Evolutionary conservation across 2,113 vertebrate genomes (phyloP), one percentile per base, ranked within the genome.

Genomic region (Sylvicapra grimmia): DNA sequence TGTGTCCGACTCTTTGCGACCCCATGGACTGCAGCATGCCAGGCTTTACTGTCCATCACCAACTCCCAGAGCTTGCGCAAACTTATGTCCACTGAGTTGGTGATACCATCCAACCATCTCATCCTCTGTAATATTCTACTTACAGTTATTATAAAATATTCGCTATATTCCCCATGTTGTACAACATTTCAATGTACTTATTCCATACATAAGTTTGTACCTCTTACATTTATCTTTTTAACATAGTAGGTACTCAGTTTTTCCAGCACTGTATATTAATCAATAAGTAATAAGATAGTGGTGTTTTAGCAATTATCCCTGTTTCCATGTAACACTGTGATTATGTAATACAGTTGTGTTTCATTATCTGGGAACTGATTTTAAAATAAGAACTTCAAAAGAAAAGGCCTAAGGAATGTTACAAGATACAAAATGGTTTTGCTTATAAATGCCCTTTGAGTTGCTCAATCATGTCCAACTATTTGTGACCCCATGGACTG

Each of bases 301-400:
- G n/a, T 80, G 19, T 68, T 80, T 72, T 54, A 92, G 25, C 6
- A 86, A 72, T 65, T 91, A 61, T 96, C 59, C 59, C 49, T 68
- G 16, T 94, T 79, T 89, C 51, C 53, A 16, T 65, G 27, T n/a
- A 94, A 36, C 47, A 72, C 56, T 93, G 40, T 83, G 47, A 85
- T 87, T 92, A 89, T 47, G 58, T 84, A 93, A 90, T 58, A 84
- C 3, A 29, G 72, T 53, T 80, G 10, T 86, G 36, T 87, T 54
- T 56, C 72, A 63, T 47, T 94, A 87, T 65, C 86, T 90, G 49
- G 86, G 23, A 96, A 90, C 31, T 59, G 65, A 96, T 94, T 94
- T 94, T 89, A 82, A 95, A 95, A 85, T 85, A 18, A 92, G 18
- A 95, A 54, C 44, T 80, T 85, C 44, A 40, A 90, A 90, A 63